Evolutionary conservation across 2,113 vertebrate genomes (phyloP).

Genomic region (Anas platyrhynchos): DNA sequence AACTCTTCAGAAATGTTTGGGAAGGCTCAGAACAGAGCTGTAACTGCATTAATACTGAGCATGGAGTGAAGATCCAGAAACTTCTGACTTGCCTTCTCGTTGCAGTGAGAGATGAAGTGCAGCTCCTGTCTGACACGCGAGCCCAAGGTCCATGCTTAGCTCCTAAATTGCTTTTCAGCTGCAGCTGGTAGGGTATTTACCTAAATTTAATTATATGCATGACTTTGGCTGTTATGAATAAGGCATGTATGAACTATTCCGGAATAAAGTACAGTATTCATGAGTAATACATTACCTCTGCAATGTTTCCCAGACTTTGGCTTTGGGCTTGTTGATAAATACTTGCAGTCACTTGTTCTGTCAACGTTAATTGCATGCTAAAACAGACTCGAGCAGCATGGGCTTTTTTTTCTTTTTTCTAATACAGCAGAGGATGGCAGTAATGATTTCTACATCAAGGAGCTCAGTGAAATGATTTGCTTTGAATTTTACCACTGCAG

Average conservation of each 20-base stretch:
- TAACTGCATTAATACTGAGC: not conserved
- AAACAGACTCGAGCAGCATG: not conserved
- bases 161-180: not conserved
- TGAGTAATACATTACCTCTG: not conserved
- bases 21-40: not conserved
- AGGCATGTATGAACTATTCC: not conserved
- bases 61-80: not conserved
- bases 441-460: constrained; percentile 50
- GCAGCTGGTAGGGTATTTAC: not conserved
- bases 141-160: not conserved
- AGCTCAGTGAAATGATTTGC: not conserved
- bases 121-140: not conserved
- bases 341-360: constrained; percentile 45
- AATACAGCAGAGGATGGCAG: constrained; percentile 18
- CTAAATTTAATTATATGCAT: not conserved
- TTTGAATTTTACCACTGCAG: constrained; percentile 36
- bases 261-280: not conserved
- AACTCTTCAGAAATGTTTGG: rapidly evolving
- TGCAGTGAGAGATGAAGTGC: not conserved
- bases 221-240: not conserved
- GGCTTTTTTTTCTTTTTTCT: not conserved
- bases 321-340: constrained; percentile 30
- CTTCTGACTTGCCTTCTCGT: not conserved
- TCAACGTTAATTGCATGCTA: constrained; percentile 13
- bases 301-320: not conserved